phyloP scores from a whole-genome alignment of 2,113 vertebrate species.

The Pangasianodon hypophthalmus region DNA sequence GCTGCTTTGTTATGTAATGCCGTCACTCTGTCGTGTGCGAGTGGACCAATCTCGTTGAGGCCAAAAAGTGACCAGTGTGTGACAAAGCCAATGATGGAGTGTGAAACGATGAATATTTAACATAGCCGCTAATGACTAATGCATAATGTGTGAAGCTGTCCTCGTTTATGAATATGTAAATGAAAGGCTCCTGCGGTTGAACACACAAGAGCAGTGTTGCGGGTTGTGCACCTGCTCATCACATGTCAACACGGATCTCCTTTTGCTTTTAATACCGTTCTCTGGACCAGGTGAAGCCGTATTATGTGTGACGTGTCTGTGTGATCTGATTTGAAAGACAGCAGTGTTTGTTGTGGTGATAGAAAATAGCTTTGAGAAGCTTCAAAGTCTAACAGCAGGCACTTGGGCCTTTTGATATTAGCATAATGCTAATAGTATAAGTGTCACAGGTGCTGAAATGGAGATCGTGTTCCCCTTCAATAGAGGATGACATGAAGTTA shows the following conservation, averaged over 20 bases:
- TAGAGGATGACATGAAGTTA: background rate
- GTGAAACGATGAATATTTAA: constrained; percentile 35
- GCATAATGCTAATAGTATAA: constrained; percentile 38
- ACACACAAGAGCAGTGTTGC: background rate
- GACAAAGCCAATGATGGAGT: background rate
- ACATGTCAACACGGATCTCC: constrained; percentile 5
- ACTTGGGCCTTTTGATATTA: constrained; percentile 26
- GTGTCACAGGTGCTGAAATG: background rate
- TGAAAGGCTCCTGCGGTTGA: background rate
- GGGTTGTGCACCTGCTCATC: constrained; percentile 27
- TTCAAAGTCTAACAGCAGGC: constrained; percentile 29
- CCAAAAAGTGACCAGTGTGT: background rate
- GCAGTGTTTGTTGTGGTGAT: constrained; percentile 14
- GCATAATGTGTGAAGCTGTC: constrained; percentile 20
- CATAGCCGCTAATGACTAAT: constrained; percentile 38
- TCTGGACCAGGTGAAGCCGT: background rate
- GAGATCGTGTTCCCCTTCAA: background rate
- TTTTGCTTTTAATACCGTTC: background rate
- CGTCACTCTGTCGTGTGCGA: background rate
- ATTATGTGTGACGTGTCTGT: constrained; percentile 16
- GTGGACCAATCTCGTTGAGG: background rate
- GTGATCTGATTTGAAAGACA: constrained; percentile 30
- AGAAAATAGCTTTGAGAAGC: background rate
- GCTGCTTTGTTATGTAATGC: constrained; percentile 10
- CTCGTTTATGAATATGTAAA: background rate